Evolutionary conservation across 1,140 invertebrate genomes (phyloP).

Genomic region (Pemphigus obesinymphae): DNA sequence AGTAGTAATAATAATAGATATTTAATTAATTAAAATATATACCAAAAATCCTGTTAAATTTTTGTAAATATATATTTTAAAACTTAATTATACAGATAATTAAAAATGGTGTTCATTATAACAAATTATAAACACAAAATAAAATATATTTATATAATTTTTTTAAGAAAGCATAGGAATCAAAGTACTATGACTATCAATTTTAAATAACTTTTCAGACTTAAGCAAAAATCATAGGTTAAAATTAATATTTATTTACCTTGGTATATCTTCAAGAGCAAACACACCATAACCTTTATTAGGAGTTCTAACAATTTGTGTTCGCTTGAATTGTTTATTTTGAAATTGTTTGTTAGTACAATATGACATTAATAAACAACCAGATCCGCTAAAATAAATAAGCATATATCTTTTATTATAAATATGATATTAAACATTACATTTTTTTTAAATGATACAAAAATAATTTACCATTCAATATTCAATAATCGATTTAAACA

Average conservation of each 20-base stretch:
- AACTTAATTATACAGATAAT: too few species aligned
- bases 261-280: conserved; percentile 65
- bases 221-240: too few species aligned
- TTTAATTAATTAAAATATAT: too few species aligned
- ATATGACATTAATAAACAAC: conserved; percentile 78
- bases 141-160: too few species aligned
- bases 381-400: conserved; percentile 66
- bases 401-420: neutral
- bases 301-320: conserved; percentile 84
- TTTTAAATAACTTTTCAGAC: too few species aligned
- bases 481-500: conserved; percentile 94
- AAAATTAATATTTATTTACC: conserved; percentile 55
- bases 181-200: too few species aligned
- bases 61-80: too few species aligned
- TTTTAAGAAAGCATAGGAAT: too few species aligned
- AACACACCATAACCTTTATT: conserved; percentile 93
- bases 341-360: conserved; percentile 95
- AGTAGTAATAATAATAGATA: too few species aligned
- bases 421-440: neutral
- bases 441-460: neutral
- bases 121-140: too few species aligned
- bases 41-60: too few species aligned
- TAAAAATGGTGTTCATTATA: too few species aligned
- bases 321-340: conserved; percentile 74
- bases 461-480: conserved; percentile 86